Conservation (phyloP, 2,888 invertebrate species). For the Heliconius charithonia region DNA sequence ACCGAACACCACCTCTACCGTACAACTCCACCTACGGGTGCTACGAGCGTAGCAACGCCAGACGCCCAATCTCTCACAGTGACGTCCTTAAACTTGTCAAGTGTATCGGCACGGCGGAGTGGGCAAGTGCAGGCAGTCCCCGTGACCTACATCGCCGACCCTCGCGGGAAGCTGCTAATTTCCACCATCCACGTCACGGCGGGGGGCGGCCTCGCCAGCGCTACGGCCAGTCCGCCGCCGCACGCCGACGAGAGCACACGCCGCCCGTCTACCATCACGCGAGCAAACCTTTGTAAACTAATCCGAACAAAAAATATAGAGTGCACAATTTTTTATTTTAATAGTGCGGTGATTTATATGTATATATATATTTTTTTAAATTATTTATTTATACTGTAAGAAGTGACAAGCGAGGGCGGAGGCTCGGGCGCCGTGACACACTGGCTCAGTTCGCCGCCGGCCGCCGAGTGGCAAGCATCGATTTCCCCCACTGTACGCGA, state of each 20-base stretch:
- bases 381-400: slow-evolving; percentile 62
- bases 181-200: slow-evolving; percentile 79
- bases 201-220: slow-evolving; percentile 59
- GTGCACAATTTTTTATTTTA: slow-evolving; percentile 54
- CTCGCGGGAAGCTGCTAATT: slow-evolving; percentile 84
- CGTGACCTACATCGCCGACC: slow-evolving; percentile 83
- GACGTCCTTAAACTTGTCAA: slow-evolving; percentile 83
- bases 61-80: slow-evolving; percentile 69
- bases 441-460: slow-evolving; percentile 84
- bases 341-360: slow-evolving; percentile 32
- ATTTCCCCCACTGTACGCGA: slow-evolving; percentile 79
- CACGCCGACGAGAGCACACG: slow-evolving; percentile 70
- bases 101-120: slow-evolving; percentile 76
- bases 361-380: too few species aligned
- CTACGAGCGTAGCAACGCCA: slow-evolving; percentile 52
- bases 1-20: neutral
- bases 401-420: slow-evolving; percentile 77
- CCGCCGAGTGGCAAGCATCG: slow-evolving; percentile 82
- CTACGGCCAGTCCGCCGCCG: slow-evolving; percentile 75
- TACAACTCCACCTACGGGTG: slow-evolving; percentile 43
- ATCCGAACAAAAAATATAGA: slow-evolving; percentile 59
- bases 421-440: slow-evolving; percentile 81
- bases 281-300: slow-evolving; percentile 61
- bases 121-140: slow-evolving; percentile 82
- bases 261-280: slow-evolving; percentile 59